A percentile compares a stretch with the other conserved stretches of the same genome.
phyloP scores from a whole-genome alignment of 2,113 vertebrate species.

The Zosterops hypoxanthus region DNA sequence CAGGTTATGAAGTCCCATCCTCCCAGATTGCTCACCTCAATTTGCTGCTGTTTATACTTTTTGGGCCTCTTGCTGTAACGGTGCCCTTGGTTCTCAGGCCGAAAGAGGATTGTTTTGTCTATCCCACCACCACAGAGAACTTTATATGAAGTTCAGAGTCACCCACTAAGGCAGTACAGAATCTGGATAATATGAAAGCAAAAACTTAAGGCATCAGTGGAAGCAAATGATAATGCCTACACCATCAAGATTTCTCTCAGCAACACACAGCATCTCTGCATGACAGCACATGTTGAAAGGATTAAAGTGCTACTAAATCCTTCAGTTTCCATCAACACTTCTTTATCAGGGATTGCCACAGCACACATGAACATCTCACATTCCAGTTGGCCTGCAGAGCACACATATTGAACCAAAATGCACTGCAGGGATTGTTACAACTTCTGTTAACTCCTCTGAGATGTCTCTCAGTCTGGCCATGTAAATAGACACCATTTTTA shows the following conservation, averaged over 20 bases:
- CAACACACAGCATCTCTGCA: background rate
- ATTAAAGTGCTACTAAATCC: background rate
- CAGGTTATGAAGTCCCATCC: background rate
- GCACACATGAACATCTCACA: background rate
- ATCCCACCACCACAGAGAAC: no score
- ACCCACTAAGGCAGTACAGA: background rate
- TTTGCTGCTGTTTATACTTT: background rate
- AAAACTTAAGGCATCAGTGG: background rate
- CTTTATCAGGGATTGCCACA: background rate
- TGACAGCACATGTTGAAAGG: background rate
- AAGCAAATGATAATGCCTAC: background rate
- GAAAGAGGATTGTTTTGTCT: background rate
- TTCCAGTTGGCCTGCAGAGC: background rate
- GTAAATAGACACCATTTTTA: background rate
- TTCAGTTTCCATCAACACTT: background rate
- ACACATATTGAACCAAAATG: background rate
- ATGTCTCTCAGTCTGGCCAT: background rate
- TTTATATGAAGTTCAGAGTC: background rate
- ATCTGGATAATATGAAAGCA: background rate
- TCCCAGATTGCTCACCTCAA: background rate
- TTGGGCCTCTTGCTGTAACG: rapidly evolving
- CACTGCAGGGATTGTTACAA: background rate
- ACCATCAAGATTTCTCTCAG: background rate
- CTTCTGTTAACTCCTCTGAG: background rate
- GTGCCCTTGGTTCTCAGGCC: background rate